phyloP scores from a whole-genome alignment of 2,113 vertebrate genomes.

The Pelecanoides urinatrix region DNA sequence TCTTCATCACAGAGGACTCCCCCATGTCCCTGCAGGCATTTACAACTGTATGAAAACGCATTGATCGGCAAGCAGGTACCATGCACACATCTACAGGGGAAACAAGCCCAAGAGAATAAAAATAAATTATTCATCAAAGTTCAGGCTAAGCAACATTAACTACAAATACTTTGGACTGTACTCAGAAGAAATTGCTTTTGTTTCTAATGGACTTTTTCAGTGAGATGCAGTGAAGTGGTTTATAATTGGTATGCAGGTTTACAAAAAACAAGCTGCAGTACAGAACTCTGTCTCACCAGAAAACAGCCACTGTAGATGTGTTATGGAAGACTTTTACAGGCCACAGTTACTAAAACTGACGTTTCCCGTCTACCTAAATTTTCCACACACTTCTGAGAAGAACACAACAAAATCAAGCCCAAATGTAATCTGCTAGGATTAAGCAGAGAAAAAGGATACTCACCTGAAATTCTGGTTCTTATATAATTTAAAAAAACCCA shows the following conservation, averaged over 20 bases:
- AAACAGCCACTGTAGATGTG: slow-evolving; percentile 70
- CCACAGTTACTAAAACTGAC: neutral
- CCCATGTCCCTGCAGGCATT: slow-evolving; percentile 89
- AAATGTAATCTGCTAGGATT: neutral
- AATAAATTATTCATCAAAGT: slow-evolving; percentile 58
- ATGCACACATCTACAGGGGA: slow-evolving; percentile 85
- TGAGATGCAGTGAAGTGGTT: neutral
- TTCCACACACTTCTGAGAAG: slow-evolving; percentile 15
- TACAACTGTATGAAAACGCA: slow-evolving; percentile 97
- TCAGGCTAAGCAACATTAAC: slow-evolving; percentile 59
- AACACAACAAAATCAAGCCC: neutral
- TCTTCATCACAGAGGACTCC: slow-evolving; percentile 94
- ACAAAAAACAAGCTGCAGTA: neutral
- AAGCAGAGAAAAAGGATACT: neutral
- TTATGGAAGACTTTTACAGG: slow-evolving; percentile 63
- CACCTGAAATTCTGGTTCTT: neutral
- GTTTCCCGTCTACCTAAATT: neutral
- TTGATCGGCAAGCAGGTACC: slow-evolving; percentile 95
- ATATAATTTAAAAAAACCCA: neutral
- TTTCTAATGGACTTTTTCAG: slow-evolving; percentile 3
- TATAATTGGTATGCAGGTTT: neutral
- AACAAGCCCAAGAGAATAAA: slow-evolving; percentile 49
- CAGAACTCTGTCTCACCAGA: neutral
- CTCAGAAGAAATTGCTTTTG: slow-evolving; percentile 47
- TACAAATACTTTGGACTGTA: slow-evolving; percentile 54